Percentiles rank a stretch among this genome's conserved stretches.
Conservation (phyloP, 2,888 invertebrate genomes). For the Himalopsyche kuldschensis region DNA sequence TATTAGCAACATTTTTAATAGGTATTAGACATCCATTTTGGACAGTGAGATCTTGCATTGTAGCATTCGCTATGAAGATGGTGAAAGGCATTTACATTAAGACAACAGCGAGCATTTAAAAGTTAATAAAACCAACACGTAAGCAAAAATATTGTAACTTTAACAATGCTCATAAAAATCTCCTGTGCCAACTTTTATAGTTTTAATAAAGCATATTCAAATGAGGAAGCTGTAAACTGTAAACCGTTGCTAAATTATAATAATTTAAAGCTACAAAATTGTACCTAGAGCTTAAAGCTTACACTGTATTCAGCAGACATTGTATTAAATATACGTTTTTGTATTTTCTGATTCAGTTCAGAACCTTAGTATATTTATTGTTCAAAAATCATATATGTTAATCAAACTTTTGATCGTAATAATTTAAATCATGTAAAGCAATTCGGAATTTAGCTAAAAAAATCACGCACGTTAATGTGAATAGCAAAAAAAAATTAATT, state of each 20-base stretch:
- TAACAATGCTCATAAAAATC: neutral
- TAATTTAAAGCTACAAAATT: neutral
- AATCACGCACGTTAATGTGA: too few relatives aligned
- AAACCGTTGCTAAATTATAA: slow-evolving; percentile 26
- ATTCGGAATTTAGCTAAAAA: too few relatives aligned
- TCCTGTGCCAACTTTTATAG: slow-evolving; percentile 11
- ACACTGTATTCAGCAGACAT: neutral
- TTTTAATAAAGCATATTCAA: slow-evolving; percentile 34
- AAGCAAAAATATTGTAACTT: neutral
- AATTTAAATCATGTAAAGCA: too few relatives aligned
- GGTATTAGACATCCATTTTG: neutral
- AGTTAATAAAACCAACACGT: too few relatives aligned
- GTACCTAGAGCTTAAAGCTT: neutral
- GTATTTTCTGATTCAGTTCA: neutral
- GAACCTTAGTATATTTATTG: too few relatives aligned
- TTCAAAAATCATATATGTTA: too few relatives aligned
- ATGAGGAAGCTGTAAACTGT: slow-evolving; percentile 22
- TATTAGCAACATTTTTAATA: too few relatives aligned
- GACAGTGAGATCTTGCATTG: too few relatives aligned
- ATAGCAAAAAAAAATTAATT: too few relatives aligned
- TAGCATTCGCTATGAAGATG: neutral
- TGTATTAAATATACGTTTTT: neutral
- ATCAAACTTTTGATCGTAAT: too few relatives aligned
- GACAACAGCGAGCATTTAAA: too few relatives aligned
- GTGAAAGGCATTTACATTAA: too few relatives aligned